phyloP scores from a whole-genome alignment of 2,797 vertebrate species.

The Chloroceryle amazona region DNA sequence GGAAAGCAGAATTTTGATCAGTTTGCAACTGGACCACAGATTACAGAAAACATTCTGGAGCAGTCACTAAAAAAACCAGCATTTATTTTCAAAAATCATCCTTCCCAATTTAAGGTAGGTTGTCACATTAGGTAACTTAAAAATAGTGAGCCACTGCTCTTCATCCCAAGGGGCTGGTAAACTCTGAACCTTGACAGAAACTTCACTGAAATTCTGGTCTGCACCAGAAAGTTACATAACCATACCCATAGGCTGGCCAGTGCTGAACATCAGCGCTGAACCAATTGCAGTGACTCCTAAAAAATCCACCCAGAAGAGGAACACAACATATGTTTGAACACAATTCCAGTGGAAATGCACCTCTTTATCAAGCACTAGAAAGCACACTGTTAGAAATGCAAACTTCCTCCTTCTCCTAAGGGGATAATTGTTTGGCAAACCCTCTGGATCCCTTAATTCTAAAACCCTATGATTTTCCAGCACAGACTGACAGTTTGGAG shows the following conservation, averaged over 20 bases:
- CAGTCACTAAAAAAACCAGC: background rate
- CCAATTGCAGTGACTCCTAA: background rate
- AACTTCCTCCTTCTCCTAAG: background rate
- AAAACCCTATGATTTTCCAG: background rate
- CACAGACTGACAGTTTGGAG: background rate
- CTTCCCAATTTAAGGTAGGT: background rate
- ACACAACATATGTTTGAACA: background rate
- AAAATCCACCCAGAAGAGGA: background rate
- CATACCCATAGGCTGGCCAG: background rate
- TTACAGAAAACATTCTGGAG: background rate
- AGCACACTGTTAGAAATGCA: background rate
- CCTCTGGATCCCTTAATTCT: background rate
- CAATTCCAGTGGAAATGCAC: background rate
- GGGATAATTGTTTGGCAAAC: background rate
- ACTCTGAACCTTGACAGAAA: background rate
- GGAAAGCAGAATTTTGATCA: background rate
- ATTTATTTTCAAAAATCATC: background rate
- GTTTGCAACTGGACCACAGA: background rate
- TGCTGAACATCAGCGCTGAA: too few species aligned
- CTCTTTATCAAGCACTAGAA: background rate
- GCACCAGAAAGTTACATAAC: accelerated
- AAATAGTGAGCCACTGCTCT: background rate
- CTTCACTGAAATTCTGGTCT: background rate
- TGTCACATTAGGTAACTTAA: accelerated
- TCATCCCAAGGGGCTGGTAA: background rate